These are phyloP conservation scores for Cenopis cana DNA, from an alignment of 2,888 invertebrate genomes.

Conservation along the genomic window DNA sequence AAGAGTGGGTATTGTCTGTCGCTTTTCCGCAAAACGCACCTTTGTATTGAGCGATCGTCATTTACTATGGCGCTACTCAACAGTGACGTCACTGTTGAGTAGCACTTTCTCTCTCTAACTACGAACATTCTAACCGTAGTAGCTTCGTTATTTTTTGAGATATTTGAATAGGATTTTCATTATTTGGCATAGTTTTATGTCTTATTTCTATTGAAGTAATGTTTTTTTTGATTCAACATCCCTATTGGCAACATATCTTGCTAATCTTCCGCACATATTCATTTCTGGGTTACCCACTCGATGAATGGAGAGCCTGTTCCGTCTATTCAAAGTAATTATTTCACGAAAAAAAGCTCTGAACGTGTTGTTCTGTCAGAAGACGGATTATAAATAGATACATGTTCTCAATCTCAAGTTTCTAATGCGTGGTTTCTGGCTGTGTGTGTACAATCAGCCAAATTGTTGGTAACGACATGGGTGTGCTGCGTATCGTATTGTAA, in stretches of 20 bases:
- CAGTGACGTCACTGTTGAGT: no score
- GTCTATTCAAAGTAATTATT: slow-evolving; percentile 29
- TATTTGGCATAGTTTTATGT: no score
- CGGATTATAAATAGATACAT: slow-evolving; percentile 37
- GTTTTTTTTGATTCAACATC: no score
- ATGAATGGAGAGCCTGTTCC: slow-evolving; percentile 18
- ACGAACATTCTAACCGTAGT: no score
- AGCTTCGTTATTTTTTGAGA: no score
- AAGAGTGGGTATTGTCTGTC: no score
- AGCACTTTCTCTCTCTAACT: no score
- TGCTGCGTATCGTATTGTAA: slow-evolving; percentile 3
- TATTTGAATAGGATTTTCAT: no score
- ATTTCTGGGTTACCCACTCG: slow-evolving; percentile 34
- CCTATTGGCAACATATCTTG: background rate
- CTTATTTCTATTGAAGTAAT: no score
- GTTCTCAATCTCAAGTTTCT: slow-evolving; percentile 43
- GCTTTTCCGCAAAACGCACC: no score
- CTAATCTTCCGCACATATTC: background rate
- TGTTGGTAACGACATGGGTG: slow-evolving; percentile 10
- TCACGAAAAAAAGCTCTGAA: slow-evolving; percentile 27
- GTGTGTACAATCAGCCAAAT: slow-evolving; percentile 25
- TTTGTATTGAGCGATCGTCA: no score
- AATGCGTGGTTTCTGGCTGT: slow-evolving; percentile 32
- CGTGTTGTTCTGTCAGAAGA: slow-evolving; percentile 34
- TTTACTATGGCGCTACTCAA: no score